Conservation (phyloP, 2,113 vertebrate species). For the Herpailurus yagouaroundi region DNA sequence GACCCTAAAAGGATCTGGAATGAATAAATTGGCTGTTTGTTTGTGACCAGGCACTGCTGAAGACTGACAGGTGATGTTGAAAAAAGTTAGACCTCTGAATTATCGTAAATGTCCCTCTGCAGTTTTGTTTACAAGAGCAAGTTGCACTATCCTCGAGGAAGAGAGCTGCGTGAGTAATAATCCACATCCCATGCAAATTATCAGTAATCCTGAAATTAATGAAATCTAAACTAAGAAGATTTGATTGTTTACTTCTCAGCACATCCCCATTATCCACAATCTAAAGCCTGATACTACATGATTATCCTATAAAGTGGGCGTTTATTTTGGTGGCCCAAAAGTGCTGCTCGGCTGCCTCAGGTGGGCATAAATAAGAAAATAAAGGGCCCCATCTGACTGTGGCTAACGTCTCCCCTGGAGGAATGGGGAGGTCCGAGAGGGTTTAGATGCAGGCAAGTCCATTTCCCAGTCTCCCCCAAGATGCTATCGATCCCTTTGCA, state of each 20-base stretch:
- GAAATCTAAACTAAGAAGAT: slow-evolving; percentile 28
- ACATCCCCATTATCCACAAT: background rate
- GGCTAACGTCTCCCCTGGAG: background rate
- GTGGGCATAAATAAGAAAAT: background rate
- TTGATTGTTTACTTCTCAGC: slow-evolving; percentile 50
- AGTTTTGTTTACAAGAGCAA: slow-evolving; percentile 4
- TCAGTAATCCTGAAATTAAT: slow-evolving; percentile 7
- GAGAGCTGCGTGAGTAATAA: slow-evolving; percentile 23
- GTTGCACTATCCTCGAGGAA: background rate
- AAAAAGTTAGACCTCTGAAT: slow-evolving; percentile 38
- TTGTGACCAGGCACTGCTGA: background rate
- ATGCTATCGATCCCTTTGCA: background rate
- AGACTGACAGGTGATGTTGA: background rate
- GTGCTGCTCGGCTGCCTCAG: background rate
- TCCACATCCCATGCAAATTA: background rate
- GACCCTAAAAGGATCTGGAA: background rate
- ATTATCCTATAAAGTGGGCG: slow-evolving; percentile 33
- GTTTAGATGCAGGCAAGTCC: background rate
- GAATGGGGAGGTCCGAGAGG: background rate
- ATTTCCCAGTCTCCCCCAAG: background rate
- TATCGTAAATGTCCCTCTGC: background rate
- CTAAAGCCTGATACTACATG: background rate
- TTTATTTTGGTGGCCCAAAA: background rate
- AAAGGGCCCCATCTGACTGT: background rate
- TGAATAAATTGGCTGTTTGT: background rate